Percentiles rank a stretch among this genome's conserved stretches.
Conservation (phyloP, 1,140 invertebrate genomes). For the Homalodisca vitripennis region DNA sequence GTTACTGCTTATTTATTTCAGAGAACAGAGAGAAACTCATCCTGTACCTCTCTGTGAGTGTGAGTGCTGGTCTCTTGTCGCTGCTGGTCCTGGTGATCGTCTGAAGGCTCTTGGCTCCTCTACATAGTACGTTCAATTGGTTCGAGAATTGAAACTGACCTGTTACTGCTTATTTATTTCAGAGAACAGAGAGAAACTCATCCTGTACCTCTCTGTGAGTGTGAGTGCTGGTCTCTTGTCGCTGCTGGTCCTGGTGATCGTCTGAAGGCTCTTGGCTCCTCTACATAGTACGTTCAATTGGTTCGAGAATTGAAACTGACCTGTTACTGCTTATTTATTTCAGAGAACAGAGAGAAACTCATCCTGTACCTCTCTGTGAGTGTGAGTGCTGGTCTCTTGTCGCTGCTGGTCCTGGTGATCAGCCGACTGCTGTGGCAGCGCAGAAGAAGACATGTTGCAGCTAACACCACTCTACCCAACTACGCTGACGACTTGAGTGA, state of each 20-base stretch:
- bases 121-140: too few species aligned
- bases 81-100: conserved; percentile 66
- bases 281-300: too few species aligned
- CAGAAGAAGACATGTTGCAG: conserved; percentile 48
- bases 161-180: too few species aligned
- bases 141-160: too few species aligned
- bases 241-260: conserved; percentile 65
- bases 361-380: conserved; percentile 75
- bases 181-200: conserved; percentile 75
- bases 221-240: conserved; percentile 64
- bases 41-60: conserved; percentile 71
- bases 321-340: conserved; percentile 39
- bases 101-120: conserved; percentile 59
- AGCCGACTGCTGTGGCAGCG: conserved; percentile 62
- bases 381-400: conserved; percentile 62
- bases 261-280: conserved; percentile 60
- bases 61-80: conserved; percentile 64
- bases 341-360: conserved; percentile 77
- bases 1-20: too few species aligned
- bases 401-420: conserved; percentile 66
- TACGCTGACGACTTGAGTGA: conserved; percentile 70
- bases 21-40: conserved; percentile 76
- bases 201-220: conserved; percentile 73
- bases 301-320: too few species aligned
- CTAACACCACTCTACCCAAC: conserved; percentile 61